These are phyloP conservation scores for Hydrolagus affinis DNA, from an alignment of 2,113 vertebrate species.

Conservation along the genomic window DNA sequence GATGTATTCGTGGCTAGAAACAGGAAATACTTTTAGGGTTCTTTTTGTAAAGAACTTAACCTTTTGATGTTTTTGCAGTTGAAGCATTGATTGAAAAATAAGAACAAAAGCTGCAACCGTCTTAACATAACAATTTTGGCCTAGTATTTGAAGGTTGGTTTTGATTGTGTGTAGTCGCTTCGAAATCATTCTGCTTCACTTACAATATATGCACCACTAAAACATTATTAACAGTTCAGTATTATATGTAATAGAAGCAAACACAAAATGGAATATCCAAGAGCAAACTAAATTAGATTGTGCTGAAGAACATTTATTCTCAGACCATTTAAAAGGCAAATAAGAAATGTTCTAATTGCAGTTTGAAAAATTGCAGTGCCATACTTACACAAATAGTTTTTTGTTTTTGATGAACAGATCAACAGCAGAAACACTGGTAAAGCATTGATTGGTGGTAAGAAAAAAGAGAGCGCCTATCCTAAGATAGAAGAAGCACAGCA, in stretches of 20 bases:
- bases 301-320: not conserved
- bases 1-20: conserved; percentile 82
- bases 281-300: not conserved
- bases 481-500: conserved; percentile 32
- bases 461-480: conserved; percentile 54
- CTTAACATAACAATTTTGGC: not conserved
- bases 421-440: conserved; percentile 51
- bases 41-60: not conserved
- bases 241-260: not conserved
- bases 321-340: not conserved
- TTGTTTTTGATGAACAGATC: conserved; percentile 53
- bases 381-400: conserved; percentile 54
- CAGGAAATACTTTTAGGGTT: conserved; percentile 34
- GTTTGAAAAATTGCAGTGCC: not conserved
- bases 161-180: not conserved
- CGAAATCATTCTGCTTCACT: not conserved
- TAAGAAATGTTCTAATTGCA: not conserved
- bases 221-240: not conserved
- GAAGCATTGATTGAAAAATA: not conserved
- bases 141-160: not conserved
- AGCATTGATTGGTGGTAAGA: conserved; percentile 51
- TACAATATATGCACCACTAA: not conserved
- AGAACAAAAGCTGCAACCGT: not conserved
- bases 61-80: not conserved
- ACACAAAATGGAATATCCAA: not conserved